Evolutionary conservation across 2,113 vertebrate species (phyloP), one percentile per base, ranked within the genome.

Genomic region (Xenopus borealis): DNA sequence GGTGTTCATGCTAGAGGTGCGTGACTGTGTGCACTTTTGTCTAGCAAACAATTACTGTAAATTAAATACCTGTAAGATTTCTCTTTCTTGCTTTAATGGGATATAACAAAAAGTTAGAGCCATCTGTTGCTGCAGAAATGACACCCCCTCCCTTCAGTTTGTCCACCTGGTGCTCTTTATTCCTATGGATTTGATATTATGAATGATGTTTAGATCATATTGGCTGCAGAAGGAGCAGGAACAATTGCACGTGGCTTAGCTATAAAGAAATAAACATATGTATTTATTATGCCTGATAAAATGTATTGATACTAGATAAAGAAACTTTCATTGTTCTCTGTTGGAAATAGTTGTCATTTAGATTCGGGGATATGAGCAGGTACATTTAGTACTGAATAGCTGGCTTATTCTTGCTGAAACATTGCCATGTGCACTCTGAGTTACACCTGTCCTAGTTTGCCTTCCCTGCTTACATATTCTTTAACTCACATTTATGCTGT

Each of bases 141-240:
- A 85, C 82, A 70, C 71, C 45, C 33, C 72, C 47, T 50, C 78
- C 78, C 74, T 78, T 40, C 33, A 40, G 64, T 79, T 79, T 19
- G 83, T 85, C 89, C 89, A 92, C 87, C 91, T 91, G 90, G 83
- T 88, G 83, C 81, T 89, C 81, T 69, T 62, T 78, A 84, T 82
- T 83, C 85, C 78, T n/a, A 1, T 63, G 86, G 85, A 88, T 89
- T 86, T 83, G 69, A 84, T 84, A 16, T 18, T 83, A 83, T 84
- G 83, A 82, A 82, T 82, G 79, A 64, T 82, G 83, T 27, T 7
- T 20, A 12, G 58, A 20, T 61, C 53, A 55, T 16, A 16, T 55
- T 50, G 47, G 14, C 4, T 12, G 8, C 13, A 55, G 14, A n/a
- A 7, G 19, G 13, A 27, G 23, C 23, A 27, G 23, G 23, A 50